Conservation (phyloP, 53 echinoderm and acorn worm genomes). For the Glandiceps talaboti region DNA sequence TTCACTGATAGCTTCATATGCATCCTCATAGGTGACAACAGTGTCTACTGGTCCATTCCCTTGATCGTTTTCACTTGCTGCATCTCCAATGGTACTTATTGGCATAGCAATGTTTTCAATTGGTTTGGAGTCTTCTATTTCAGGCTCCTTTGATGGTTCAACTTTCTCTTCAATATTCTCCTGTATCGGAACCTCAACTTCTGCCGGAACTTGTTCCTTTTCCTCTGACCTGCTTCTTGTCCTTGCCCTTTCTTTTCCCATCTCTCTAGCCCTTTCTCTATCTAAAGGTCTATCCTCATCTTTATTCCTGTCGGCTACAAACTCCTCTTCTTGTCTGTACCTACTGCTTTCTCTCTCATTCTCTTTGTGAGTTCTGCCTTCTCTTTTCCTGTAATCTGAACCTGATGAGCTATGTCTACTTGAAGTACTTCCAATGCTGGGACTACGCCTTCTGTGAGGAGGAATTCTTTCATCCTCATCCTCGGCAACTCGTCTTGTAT, state of each 20-base stretch:
- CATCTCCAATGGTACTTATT: not conserved
- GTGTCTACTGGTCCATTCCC: not conserved
- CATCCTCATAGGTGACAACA: not conserved
- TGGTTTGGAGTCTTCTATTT: not conserved
- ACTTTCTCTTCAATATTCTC: constrained; percentile 3
- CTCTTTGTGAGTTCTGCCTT: not conserved
- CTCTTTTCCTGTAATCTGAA: constrained; percentile 16
- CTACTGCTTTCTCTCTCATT: not conserved
- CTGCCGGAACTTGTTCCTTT: not conserved
- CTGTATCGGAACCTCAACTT: not conserved
- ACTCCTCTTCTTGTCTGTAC: not conserved
- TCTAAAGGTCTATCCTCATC: not conserved
- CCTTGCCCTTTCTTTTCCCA: not conserved
- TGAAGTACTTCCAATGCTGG: constrained; percentile 43
- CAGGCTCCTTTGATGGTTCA: constrained; percentile 5
- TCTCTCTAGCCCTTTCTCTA: not conserved
- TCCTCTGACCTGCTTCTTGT: not conserved
- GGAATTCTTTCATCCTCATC: not conserved
- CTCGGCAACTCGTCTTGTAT: not conserved
- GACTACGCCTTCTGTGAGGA: constrained; percentile 24
- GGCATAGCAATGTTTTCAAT: no score
- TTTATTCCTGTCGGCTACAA: not conserved
- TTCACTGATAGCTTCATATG: constrained; percentile 82
- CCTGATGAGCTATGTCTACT: constrained; percentile 54
- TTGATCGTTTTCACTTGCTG: not conserved